These are phyloP conservation scores for human (Homo sapiens) DNA, from an alignment of 2,113 vertebrate species.

Conservation along the genomic window DNA sequence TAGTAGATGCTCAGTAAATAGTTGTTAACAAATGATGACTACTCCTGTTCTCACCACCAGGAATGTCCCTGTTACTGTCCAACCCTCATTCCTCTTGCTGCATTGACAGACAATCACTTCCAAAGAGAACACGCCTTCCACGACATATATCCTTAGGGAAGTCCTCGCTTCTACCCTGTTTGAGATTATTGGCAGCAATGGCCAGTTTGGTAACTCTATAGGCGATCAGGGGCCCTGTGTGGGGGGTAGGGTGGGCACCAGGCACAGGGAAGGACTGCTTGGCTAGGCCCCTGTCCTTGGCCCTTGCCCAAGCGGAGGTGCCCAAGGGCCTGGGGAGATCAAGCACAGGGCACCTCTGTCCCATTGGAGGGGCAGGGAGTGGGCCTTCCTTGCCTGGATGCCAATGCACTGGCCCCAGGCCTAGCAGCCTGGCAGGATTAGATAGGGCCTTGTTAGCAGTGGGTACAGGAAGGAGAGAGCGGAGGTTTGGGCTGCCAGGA, in stretches of 20 bases:
- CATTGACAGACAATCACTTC: neutral
- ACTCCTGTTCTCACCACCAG: neutral
- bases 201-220: neutral
- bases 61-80: neutral
- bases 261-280: neutral
- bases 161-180: neutral
- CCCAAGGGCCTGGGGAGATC: neutral
- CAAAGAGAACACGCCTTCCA: neutral
- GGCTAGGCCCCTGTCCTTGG: neutral
- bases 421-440: neutral
- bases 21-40: neutral
- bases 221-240: neutral
- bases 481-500: neutral
- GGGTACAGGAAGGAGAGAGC: neutral
- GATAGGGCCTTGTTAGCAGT: neutral
- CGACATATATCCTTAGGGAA: neutral
- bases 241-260: neutral
- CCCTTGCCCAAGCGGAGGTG: neutral
- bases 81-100: neutral
- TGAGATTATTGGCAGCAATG: neutral
- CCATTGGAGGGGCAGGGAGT: neutral
- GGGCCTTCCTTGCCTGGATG: neutral
- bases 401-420: neutral
- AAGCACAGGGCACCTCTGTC: conserved; percentile 19
- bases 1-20: neutral